Percentiles rank a stretch among this genome's conserved stretches.
These are phyloP conservation scores for Rhodinocichla rosea DNA, from an alignment of 2,113 vertebrate species.

Conservation along the genomic window DNA sequence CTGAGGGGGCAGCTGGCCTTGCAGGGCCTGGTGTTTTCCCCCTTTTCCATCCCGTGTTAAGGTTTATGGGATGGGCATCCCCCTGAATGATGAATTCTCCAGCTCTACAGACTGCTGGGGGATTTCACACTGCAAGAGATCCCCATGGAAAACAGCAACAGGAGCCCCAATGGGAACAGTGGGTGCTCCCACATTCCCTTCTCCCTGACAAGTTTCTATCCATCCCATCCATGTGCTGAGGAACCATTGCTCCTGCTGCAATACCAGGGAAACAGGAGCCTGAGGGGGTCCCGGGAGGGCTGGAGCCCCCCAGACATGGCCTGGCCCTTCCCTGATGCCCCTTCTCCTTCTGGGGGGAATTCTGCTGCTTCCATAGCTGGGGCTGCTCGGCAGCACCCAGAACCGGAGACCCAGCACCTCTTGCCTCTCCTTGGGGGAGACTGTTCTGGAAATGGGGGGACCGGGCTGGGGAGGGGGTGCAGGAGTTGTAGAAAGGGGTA, in stretches of 20 bases:
- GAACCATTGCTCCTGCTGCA: accelerated
- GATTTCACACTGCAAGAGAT: background rate
- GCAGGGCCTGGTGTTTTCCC: background rate
- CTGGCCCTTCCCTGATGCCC: background rate
- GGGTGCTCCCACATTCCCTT: background rate
- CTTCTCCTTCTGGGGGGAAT: background rate
- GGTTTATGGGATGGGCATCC: background rate
- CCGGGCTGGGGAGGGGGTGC: accelerated
- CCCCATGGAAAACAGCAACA: accelerated
- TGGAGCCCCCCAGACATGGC: background rate
- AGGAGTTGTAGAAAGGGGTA: background rate
- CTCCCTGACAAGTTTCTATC: background rate
- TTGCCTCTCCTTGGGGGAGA: background rate
- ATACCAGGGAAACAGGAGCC: accelerated
- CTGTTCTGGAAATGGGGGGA: accelerated
- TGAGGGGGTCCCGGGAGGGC: accelerated
- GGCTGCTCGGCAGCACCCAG: background rate
- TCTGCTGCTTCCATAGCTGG: background rate
- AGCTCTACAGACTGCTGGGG: background rate
- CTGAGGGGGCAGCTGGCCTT: background rate
- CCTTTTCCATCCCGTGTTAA: background rate
- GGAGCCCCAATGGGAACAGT: accelerated
- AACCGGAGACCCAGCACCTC: background rate
- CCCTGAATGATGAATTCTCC: background rate
- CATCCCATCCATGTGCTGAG: accelerated